Evolutionary conservation across 2,888 invertebrate genomes (phyloP).

Genomic region (Belgica antarctica): DNA sequence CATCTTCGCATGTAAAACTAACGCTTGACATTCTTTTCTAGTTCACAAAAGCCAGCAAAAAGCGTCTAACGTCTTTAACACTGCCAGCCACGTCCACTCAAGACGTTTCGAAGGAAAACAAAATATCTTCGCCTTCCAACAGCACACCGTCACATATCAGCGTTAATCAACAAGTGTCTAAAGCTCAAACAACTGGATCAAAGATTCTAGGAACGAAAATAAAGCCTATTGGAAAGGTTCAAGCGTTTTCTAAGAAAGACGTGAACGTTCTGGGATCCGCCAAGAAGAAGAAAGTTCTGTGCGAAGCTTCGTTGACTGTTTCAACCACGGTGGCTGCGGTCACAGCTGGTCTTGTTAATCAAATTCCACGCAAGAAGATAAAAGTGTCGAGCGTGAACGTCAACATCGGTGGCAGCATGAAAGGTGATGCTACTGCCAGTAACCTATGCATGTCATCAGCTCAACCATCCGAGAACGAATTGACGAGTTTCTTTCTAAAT

Average conservation of each 20-base stretch:
- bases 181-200: neutral
- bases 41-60: slow-evolving; percentile 29
- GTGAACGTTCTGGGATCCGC: neutral
- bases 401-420: neutral
- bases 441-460: neutral
- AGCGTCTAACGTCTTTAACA: slow-evolving; percentile 28
- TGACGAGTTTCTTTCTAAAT: neutral
- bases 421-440: slow-evolving; percentile 3
- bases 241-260: slow-evolving; percentile 32
- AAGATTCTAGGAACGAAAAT: slow-evolving; percentile 2
- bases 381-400: slow-evolving; percentile 16
- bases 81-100: slow-evolving; percentile 4
- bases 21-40: neutral
- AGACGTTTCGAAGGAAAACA: slow-evolving; percentile 19
- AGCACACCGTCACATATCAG: neutral
- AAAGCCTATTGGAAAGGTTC: slow-evolving; percentile 15
- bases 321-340: neutral
- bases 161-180: slow-evolving; percentile 14
- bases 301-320: neutral
- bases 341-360: neutral
- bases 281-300: slow-evolving; percentile 37
- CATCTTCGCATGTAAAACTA: neutral
- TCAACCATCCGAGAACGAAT: neutral
- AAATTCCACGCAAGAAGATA: slow-evolving; percentile 40
- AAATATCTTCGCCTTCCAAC: neutral